Evolutionary conservation across 1,140 invertebrate genomes (phyloP).

Genomic region (Phymorhynchus buccinoides): DNA sequence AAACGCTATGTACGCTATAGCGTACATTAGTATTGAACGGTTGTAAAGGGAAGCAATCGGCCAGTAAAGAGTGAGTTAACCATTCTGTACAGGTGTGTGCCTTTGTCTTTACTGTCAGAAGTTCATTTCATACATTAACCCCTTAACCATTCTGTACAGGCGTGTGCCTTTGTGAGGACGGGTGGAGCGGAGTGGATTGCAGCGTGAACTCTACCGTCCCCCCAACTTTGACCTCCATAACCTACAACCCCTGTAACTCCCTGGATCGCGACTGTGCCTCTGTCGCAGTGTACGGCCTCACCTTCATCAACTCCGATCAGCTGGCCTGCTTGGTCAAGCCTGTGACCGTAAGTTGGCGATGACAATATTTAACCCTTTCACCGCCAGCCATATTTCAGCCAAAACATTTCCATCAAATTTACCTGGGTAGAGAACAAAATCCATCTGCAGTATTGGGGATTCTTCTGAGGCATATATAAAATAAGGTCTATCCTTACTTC

Average conservation of each 20-base stretch:
- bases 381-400: neutral
- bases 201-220: slow-evolving; percentile 40
- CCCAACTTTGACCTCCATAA: slow-evolving; percentile 42
- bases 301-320: slow-evolving; percentile 50
- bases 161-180: slow-evolving; percentile 46
- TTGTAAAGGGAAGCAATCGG: too few relatives aligned
- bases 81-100: neutral
- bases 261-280: slow-evolving; percentile 41
- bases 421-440: too few relatives aligned
- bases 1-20: too few relatives aligned
- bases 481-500: too few relatives aligned
- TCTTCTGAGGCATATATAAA: too few relatives aligned
- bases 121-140: too few relatives aligned
- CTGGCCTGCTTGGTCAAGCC: slow-evolving; percentile 51
- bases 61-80: too few relatives aligned
- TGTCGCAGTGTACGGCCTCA: slow-evolving; percentile 55
- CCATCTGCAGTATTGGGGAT: too few relatives aligned
- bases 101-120: neutral
- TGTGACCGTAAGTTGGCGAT: slow-evolving; percentile 49
- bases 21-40: too few relatives aligned
- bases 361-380: neutral
- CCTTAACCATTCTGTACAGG: slow-evolving; percentile 48
- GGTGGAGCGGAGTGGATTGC: slow-evolving; percentile 50
- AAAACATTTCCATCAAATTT: too few relatives aligned
- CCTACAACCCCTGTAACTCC: slow-evolving; percentile 53